These are phyloP conservation scores for Leptocoma aspasia DNA, from an alignment of 2,113 vertebrate species.

Conservation along the genomic window DNA sequence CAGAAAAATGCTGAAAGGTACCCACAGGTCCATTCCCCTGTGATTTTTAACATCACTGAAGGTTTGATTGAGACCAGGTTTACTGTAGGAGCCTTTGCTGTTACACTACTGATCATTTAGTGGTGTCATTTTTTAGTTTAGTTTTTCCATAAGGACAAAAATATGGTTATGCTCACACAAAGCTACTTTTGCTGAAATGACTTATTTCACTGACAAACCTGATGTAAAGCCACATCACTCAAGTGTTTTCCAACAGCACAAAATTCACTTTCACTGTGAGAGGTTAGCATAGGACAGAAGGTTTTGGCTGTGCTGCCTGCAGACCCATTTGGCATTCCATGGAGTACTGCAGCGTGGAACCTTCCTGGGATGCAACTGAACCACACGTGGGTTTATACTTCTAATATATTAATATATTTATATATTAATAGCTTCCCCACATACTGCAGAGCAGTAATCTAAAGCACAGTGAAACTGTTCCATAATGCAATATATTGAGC, in stretches of 20 bases:
- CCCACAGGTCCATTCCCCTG: neutral
- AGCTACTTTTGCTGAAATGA: neutral
- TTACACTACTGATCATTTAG: neutral
- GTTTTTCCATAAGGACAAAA: neutral
- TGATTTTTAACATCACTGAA: neutral
- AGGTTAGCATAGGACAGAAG: neutral
- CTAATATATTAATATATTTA: neutral
- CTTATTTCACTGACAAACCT: neutral
- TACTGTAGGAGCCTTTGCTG: neutral
- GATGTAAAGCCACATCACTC: neutral
- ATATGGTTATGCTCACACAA: neutral
- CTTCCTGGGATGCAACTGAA: neutral
- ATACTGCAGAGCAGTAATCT: neutral
- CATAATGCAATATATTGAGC: neutral
- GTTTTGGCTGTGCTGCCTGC: neutral
- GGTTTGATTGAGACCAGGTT: neutral
- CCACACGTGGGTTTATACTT: neutral
- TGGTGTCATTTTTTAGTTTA: neutral
- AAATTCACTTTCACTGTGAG: neutral
- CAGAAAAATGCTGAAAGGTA: constrained; percentile 18
- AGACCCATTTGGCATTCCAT: neutral
- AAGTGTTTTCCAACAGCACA: neutral
- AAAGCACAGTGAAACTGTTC: neutral
- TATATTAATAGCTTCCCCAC: neutral
- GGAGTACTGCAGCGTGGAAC: neutral